Conservation (phyloP, 1,140 invertebrate genomes). For the Pseudomyrmex gracilis region DNA sequence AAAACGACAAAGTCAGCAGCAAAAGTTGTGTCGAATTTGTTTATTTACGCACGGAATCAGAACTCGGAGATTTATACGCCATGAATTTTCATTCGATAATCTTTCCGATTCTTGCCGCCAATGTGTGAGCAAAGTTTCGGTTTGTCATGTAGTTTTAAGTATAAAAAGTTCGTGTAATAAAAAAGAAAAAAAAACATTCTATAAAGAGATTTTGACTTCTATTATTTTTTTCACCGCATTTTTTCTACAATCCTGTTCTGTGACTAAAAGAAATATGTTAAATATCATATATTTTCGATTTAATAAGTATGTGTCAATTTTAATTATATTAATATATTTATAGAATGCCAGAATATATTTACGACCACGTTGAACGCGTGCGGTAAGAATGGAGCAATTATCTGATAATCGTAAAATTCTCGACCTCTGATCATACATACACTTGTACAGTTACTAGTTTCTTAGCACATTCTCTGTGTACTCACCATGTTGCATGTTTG, state of each 20-base stretch:
- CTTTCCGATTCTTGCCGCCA: slow-evolving; percentile 70
- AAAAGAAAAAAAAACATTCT: slow-evolving; percentile 52
- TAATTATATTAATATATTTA: too few species aligned
- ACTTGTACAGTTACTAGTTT: neutral
- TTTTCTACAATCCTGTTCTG: neutral
- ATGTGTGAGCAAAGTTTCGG: slow-evolving; percentile 72
- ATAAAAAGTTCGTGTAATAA: slow-evolving; percentile 68
- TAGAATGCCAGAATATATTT: too few species aligned
- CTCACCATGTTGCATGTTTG: slow-evolving; percentile 29
- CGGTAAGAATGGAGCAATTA: too few species aligned
- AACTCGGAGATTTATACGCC: neutral
- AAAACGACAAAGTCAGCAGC: slow-evolving; percentile 1
- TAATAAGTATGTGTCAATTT: too few species aligned
- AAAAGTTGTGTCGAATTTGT: too few species aligned
- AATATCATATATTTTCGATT: too few species aligned
- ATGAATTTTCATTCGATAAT: slow-evolving; percentile 33
- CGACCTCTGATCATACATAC: too few species aligned
- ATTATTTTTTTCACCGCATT: slow-evolving; percentile 29
- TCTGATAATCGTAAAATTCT: too few species aligned
- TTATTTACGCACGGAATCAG: neutral
- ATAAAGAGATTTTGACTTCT: slow-evolving; percentile 30
- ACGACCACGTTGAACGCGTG: too few species aligned
- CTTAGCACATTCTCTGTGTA: slow-evolving; percentile 21
- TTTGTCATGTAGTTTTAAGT: slow-evolving; percentile 74
- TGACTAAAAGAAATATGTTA: too few species aligned